Evolutionary conservation across 2,888 invertebrate species (phyloP), one percentile per base, ranked within the genome.

Genomic region (Augochlorella aurata): DNA sequence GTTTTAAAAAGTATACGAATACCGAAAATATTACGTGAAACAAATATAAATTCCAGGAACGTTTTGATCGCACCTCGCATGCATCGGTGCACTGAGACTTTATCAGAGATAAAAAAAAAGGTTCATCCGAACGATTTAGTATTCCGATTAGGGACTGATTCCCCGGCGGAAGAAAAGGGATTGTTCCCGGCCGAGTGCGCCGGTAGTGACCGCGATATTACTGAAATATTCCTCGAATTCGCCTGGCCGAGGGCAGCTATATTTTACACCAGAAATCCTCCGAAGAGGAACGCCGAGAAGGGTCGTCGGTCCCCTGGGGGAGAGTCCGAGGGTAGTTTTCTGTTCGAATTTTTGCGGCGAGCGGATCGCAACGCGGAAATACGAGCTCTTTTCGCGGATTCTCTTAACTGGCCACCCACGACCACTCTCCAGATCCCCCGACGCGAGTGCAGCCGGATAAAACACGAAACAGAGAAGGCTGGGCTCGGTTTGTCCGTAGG

Each of bases 291-390:
- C 14, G 44, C 21, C 47, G 63, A 58, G 65, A 58, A 67, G 58
- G 81, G 18, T 74, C 44, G 63, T 10, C 12, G 38, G 68, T 38
- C 54, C 21, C n/a, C 7, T 24, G 52, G n/a, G 21, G 14, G 47
- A 47, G 10, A 24, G 21, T 18, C 29, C 29, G 16, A 5, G 29
- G 65, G 54, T 10, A 4, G 5, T 68, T 68, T 58, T 69, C 70
- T 54, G 70, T 79, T 85, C 77, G 72, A 87, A 83, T 87, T 87
- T 87, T 87, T 74, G 76, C 63, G 67, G 73, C 68, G 49, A 49
- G 63, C 63, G 63, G 63, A 38, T 63, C 38, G 63, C 63, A 38
- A 38, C 63, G 18, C 63, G 29, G 29, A 44, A 44, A 66, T n/a
- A 44, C 65, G 65, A 66, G 65, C 65, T n/a, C 44, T 66, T n/a